These are phyloP conservation scores for Peromyscus melanophrys DNA, from an alignment of 2,797 vertebrate genomes.

Conservation along the genomic window DNA sequence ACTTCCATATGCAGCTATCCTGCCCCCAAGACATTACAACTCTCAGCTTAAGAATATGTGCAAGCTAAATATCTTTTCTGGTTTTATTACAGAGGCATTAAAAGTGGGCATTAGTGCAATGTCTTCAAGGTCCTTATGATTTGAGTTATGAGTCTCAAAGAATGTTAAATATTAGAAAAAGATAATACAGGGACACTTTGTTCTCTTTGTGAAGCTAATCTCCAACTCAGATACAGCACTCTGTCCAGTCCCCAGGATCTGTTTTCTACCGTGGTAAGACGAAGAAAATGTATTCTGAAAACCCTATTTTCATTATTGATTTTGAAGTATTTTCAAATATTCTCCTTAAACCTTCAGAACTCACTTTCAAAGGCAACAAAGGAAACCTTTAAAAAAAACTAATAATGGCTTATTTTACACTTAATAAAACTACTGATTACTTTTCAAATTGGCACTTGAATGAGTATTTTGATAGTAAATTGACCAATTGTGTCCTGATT, in stretches of 20 bases:
- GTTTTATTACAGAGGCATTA: background rate
- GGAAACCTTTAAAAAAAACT: slow-evolving; percentile 59
- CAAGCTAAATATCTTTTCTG: background rate
- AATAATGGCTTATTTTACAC: slow-evolving; percentile 63
- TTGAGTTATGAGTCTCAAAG: background rate
- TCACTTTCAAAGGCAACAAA: slow-evolving; percentile 71
- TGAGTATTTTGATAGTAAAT: slow-evolving; percentile 49
- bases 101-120: slow-evolving; percentile 24
- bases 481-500: slow-evolving; percentile 32
- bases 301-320: slow-evolving; percentile 51
- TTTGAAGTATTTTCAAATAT: slow-evolving; percentile 66
- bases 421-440: slow-evolving; percentile 57
- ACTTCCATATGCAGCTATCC: background rate
- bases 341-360: slow-evolving; percentile 63
- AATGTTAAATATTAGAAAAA: slow-evolving; percentile 51
- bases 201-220: slow-evolving; percentile 23
- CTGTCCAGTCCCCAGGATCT: background rate
- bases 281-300: slow-evolving; percentile 59
- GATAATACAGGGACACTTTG: background rate
- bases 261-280: background rate
- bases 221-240: slow-evolving; percentile 17
- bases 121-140: background rate
- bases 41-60: background rate
- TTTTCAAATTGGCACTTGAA: slow-evolving; percentile 65
- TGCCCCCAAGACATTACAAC: background rate